A percentile compares a stretch with the other conserved stretches of the same genome.
Conservation (phyloP, 2,113 vertebrate species). For the Cardinalis cardinalis region DNA sequence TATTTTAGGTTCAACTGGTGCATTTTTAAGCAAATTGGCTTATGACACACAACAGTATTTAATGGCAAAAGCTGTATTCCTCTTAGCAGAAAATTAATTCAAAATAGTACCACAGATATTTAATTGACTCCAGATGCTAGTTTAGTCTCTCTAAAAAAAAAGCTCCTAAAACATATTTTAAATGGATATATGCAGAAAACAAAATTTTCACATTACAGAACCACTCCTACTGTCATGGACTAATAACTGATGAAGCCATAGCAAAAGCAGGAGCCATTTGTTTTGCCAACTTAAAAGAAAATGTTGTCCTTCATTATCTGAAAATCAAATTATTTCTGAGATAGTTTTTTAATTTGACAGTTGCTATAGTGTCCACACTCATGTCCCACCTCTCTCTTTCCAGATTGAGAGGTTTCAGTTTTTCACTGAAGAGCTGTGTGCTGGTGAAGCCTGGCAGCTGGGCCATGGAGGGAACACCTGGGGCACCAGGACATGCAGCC, state of each 20-base stretch:
- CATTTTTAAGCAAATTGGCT: not conserved
- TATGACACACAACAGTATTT: not conserved
- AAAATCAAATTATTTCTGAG: not conserved
- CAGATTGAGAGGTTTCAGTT: not conserved
- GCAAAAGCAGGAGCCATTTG: not conserved
- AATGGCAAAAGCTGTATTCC: not conserved
- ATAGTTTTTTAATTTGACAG: not conserved
- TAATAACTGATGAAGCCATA: not conserved
- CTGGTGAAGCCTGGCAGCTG: not conserved
- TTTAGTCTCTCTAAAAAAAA: not conserved
- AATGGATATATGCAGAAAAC: not conserved
- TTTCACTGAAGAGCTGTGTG: not conserved
- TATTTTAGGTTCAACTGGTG: not conserved
- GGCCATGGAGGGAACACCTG: accelerated
- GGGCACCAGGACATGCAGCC: not conserved
- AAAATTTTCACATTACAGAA: not conserved
- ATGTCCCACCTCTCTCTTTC: accelerated
- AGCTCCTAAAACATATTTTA: not conserved
- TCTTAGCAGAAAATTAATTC: not conserved
- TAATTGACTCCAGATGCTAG: not conserved
- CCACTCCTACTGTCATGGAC: not conserved
- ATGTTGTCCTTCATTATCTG: not conserved
- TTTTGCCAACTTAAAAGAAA: not conserved
- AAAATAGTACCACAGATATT: not conserved
- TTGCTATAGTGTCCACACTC: not conserved